Evolutionary conservation across 2,888 invertebrate species (phyloP).

Genomic region (Hypercompe scribonia): DNA sequence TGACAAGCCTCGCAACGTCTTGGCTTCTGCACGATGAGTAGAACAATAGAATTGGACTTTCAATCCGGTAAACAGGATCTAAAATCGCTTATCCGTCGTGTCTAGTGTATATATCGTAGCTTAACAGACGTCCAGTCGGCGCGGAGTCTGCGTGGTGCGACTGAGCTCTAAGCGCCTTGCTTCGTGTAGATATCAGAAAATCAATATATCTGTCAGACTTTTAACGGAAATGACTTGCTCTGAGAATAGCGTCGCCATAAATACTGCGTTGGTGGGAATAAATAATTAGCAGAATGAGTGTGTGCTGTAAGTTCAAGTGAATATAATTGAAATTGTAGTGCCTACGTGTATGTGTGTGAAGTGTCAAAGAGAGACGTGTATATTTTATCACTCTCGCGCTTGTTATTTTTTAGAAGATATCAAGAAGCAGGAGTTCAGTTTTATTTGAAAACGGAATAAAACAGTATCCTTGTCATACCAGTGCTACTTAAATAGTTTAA

Average conservation of each 20-base stretch:
- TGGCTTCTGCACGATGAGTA: background rate
- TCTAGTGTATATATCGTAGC: constrained; percentile 10
- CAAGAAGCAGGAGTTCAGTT: background rate
- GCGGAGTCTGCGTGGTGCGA: constrained; percentile 23
- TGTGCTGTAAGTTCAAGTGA: background rate
- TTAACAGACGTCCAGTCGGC: constrained; percentile 11
- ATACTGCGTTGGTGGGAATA: background rate
- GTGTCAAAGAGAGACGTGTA: background rate
- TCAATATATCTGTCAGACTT: constrained; percentile 14
- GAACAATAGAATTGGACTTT: background rate
- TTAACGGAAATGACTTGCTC: background rate
- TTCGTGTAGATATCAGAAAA: constrained; percentile 10
- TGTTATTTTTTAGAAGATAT: background rate
- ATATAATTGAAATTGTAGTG: background rate
- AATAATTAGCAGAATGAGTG: background rate
- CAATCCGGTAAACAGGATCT: background rate
- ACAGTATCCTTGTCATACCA: background rate
- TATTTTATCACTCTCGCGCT: background rate
- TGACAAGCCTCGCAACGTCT: constrained; percentile 4
- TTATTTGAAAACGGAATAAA: background rate
- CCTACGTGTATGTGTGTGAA: background rate
- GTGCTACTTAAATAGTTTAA: background rate
- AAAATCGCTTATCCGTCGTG: constrained; percentile 1
- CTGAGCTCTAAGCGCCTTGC: background rate
- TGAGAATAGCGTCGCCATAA: background rate